A percentile compares a stretch with the other conserved stretches of the same genome.
Evolutionary conservation across 2,888 invertebrate genomes (phyloP).

Genomic region (Pilophorus perplexus): DNA sequence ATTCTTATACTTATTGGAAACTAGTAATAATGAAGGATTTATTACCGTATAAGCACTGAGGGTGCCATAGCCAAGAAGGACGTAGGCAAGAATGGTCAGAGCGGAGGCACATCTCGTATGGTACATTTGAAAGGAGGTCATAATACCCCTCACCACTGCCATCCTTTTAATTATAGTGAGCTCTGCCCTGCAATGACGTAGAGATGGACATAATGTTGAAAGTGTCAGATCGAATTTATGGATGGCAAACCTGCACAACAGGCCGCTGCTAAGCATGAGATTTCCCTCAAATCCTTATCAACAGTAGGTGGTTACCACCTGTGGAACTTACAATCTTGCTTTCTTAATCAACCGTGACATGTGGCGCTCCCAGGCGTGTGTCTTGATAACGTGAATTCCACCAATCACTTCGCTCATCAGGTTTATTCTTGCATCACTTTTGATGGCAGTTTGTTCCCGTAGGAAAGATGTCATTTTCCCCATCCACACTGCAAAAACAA

Average conservation of each 20-base stretch:
- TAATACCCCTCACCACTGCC: constrained; percentile 20
- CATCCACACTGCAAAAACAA: constrained; percentile 60
- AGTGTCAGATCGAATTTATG: background rate
- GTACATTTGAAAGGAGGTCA: constrained; percentile 50
- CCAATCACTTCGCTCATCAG: constrained; percentile 26
- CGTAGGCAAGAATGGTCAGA: constrained; percentile 27
- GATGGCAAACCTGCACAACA: too few relatives aligned
- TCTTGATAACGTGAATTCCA: constrained; percentile 34
- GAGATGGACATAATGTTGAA: background rate
- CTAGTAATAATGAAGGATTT: background rate
- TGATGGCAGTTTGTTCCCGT: constrained; percentile 71
- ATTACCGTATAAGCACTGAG: constrained; percentile 60
- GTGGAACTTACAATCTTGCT: constrained; percentile 10
- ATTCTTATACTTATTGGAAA: background rate
- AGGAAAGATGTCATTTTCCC: constrained; percentile 74
- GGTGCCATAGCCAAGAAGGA: constrained; percentile 8
- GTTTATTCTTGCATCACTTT: constrained; percentile 10
- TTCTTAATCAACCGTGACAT: background rate
- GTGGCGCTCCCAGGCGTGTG: constrained; percentile 24
- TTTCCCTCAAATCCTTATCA: too few relatives aligned
- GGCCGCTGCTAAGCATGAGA: too few relatives aligned
- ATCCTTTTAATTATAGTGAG: constrained; percentile 13
- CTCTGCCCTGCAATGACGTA: constrained; percentile 21
- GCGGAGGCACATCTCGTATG: constrained; percentile 22
- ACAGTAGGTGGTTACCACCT: background rate